Percentiles rank a stretch among this genome's conserved stretches.
Evolutionary conservation across 2,113 vertebrate genomes (phyloP).

Genomic region (Guaruba guarouba): DNA sequence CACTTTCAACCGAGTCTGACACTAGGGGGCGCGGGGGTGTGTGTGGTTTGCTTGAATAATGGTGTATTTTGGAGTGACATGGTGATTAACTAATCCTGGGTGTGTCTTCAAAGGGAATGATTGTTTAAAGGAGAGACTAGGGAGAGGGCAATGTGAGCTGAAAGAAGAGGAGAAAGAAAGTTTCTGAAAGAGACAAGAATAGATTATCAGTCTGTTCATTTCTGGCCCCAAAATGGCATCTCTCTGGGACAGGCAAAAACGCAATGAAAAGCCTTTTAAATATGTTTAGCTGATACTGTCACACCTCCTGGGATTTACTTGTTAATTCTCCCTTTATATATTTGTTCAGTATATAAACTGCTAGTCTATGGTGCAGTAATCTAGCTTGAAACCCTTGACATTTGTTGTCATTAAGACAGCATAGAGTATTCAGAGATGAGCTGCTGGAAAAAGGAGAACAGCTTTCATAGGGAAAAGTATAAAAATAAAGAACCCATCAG

Average conservation of each 20-base stretch:
- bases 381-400: not conserved
- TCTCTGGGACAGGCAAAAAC: not conserved
- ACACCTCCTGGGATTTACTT: not conserved
- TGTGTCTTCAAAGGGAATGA: not conserved
- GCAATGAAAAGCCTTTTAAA: not conserved
- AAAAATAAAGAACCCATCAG: not conserved
- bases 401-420: not conserved
- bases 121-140: not conserved
- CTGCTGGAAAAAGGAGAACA: not conserved
- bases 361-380: not conserved
- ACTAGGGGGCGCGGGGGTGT: fast-evolving
- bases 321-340: not conserved
- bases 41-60: not conserved
- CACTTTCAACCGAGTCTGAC: conserved; percentile 21
- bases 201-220: not conserved
- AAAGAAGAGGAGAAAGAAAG: not conserved
- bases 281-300: not conserved
- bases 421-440: not conserved
- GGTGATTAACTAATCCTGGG: not conserved
- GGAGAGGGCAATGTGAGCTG: fast-evolving
- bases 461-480: not conserved
- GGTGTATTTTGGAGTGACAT: not conserved
- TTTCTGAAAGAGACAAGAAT: not conserved
- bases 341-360: not conserved
- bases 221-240: not conserved